Evolutionary conservation across 1,140 invertebrate species (phyloP), one percentile per base, ranked within the genome.

Genomic region (Steinernema feltiae): DNA sequence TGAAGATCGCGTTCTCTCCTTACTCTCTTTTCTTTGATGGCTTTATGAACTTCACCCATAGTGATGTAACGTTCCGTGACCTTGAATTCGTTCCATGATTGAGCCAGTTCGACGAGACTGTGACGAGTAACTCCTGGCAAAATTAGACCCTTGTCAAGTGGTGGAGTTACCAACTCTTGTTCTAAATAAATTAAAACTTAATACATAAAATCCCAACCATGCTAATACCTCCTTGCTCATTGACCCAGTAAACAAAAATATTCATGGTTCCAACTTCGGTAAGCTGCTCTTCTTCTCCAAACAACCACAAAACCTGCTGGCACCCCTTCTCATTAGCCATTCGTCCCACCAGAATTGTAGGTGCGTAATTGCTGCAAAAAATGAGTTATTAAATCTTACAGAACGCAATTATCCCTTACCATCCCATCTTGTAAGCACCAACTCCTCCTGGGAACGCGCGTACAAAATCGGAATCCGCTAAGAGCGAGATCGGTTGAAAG

Each of bases 251-350:
- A 80, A 96, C 90, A 85, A 99, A 98, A 69, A 99, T 91, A 84
- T 99, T 99, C 97, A 99, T 99, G 7, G 96, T 94, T 48, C 97
- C 97, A 69, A 94, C 95, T 90, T 99, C 97, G 0, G 97, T 99
- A 0, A 99, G 83, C 86, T 96, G 91, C 86, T 97, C 91, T 85
- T 99, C 91, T 1, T 94, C 91, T 7, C 96, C 97, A 87, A 92
- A 98, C 1, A 99, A 88, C 97, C 97, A 99, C 3, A 99, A 87
- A 1, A 98, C 94, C 89, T 99, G 97, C 82, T 99, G 94, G 72
- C 94, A 91, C 1, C 93, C 93, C 82, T 90, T 88, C 74, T 91
- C 89, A 1, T 89, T 88, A 0, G 97, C 97, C 80, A 91, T 88
- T 79, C 91, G 91, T 87, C 91, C 88, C 12, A 90, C 80, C 29